Conservation (phyloP, 2,888 invertebrate genomes). For the Ophion slaviceki region DNA sequence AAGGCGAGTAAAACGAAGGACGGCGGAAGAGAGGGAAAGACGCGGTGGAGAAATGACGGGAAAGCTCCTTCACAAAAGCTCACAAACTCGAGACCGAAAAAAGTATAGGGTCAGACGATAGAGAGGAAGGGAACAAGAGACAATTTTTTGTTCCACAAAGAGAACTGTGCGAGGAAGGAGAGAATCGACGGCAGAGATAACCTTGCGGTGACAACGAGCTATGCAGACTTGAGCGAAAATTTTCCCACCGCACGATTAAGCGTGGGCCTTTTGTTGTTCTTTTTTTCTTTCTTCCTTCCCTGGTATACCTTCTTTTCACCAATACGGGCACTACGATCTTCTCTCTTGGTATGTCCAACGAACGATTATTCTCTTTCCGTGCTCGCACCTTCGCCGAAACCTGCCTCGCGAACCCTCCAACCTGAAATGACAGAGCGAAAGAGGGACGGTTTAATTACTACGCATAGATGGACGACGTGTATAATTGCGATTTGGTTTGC, state of each 20-base stretch:
- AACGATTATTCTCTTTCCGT: conserved; percentile 40
- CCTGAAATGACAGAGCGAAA: conserved; percentile 56
- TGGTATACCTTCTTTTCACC: conserved; percentile 4
- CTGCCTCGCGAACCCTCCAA: conserved; percentile 38
- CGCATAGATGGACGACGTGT: conserved; percentile 32
- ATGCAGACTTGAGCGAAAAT: conserved; percentile 1
- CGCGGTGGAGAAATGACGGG: neutral
- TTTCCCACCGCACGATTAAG: conserved; percentile 33
- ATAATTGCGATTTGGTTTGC: conserved; percentile 18
- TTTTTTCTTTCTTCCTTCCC: conserved; percentile 1
- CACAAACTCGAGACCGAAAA: neutral
- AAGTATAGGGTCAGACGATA: too few relatives aligned
- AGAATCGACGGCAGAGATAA: conserved; percentile 37
- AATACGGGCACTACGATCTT: conserved; percentile 13
- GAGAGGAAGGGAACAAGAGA: too few relatives aligned
- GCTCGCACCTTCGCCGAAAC: conserved; percentile 7
- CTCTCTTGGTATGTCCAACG: conserved; percentile 10
- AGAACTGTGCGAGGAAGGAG: conserved; percentile 30
- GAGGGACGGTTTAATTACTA: conserved; percentile 42
- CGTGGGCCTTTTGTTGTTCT: conserved; percentile 34
- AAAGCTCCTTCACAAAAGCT: conserved; percentile 12
- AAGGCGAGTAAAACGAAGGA: conserved; percentile 10
- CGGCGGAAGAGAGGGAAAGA: conserved; percentile 19
- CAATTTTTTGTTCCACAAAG: conserved; percentile 46
- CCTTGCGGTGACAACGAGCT: conserved; percentile 47